Evolutionary conservation across 2,797 vertebrate species (phyloP).

Genomic region (Acomys russatus): DNA sequence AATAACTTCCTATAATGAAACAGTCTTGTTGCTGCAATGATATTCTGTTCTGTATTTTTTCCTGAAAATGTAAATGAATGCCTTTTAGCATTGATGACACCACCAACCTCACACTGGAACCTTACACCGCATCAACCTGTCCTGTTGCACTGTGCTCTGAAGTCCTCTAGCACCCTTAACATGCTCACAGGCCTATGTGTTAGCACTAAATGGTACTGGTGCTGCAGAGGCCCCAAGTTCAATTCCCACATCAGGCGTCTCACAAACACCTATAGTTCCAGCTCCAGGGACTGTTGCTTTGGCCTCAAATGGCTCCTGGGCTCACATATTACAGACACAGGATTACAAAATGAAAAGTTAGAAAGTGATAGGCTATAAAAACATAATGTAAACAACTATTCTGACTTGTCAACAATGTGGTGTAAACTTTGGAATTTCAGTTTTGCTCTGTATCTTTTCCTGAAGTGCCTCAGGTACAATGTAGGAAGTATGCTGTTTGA

Average conservation of each 20-base stretch:
- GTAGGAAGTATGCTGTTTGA: constrained; percentile 79
- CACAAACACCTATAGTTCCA: not conserved
- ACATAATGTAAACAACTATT: constrained; percentile 49
- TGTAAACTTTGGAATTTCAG: constrained; percentile 82
- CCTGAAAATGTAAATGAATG: constrained; percentile 86
- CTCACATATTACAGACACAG: not conserved
- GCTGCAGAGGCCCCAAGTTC: not conserved
- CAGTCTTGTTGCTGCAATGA: constrained; percentile 88
- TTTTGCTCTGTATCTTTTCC: constrained; percentile 78
- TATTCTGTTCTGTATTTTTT: constrained; percentile 79
- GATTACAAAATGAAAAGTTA: not conserved
- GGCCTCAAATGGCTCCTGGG: not conserved
- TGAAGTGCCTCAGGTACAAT: constrained; percentile 70
- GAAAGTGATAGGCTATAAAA: constrained; percentile 71
- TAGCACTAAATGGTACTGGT: constrained; percentile 66
- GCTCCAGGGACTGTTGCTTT: not conserved
- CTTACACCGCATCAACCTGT: constrained; percentile 65
- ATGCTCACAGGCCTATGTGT: constrained; percentile 75
- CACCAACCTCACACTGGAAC: constrained; percentile 60
- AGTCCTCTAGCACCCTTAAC: constrained; percentile 53
- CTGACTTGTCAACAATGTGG: constrained; percentile 64
- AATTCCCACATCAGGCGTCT: not conserved
- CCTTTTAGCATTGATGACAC: constrained; percentile 70
- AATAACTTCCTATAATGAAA: constrained; percentile 92
- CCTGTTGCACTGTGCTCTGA: constrained; percentile 76